Conservation (phyloP, 2,888 invertebrate species). For the Drosophila rubida region DNA sequence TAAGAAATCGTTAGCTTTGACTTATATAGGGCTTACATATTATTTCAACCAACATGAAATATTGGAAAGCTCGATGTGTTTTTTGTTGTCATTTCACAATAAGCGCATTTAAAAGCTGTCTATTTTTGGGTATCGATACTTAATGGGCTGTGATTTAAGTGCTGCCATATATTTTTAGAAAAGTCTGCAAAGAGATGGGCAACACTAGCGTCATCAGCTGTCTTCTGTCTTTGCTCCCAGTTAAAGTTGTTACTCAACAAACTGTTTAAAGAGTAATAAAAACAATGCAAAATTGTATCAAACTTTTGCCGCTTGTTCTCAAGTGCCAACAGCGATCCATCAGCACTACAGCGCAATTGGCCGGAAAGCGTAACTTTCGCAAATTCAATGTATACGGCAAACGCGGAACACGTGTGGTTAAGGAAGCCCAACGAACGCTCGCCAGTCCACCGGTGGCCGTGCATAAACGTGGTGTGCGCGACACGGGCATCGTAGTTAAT, state of each 20-base stretch:
- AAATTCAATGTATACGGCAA: constrained; percentile 92
- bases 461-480: constrained; percentile 90
- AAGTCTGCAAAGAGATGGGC: constrained; percentile 4
- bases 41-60: constrained; percentile 34
- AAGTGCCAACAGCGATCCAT: constrained; percentile 81
- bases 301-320: constrained; percentile 59
- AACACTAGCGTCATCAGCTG: constrained; percentile 45
- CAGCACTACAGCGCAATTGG: constrained; percentile 85
- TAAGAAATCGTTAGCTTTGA: neutral
- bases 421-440: constrained; percentile 85
- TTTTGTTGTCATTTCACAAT: constrained; percentile 37
- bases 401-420: constrained; percentile 89
- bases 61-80: constrained; percentile 24
- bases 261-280: constrained; percentile 7
- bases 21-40: constrained; percentile 24
- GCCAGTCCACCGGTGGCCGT: constrained; percentile 88
- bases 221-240: neutral
- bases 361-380: constrained; percentile 92
- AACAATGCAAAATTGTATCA: constrained; percentile 69
- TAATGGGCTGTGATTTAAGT: neutral
- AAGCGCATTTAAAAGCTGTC: constrained; percentile 13
- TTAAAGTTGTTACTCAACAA: constrained; percentile 69
- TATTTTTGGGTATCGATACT: constrained; percentile 10
- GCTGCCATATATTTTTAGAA: constrained; percentile 16
- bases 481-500: constrained; percentile 86